Evolutionary conservation across 2,888 invertebrate species (phyloP), one percentile per base, ranked within the genome.

Genomic region (Orgyia antiqua): DNA sequence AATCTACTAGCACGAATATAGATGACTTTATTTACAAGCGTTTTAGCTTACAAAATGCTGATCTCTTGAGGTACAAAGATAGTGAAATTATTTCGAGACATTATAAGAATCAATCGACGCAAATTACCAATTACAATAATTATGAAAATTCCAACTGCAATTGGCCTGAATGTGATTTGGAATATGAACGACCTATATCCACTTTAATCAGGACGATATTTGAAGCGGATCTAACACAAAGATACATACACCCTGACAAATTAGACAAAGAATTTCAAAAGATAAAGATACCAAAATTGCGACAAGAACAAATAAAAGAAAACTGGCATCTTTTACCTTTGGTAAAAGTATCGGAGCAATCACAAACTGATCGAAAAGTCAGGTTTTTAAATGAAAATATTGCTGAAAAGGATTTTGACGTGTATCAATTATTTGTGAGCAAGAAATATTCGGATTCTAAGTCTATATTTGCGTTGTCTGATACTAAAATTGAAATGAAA

Each of bases 391-490:
- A 33, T 4, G 47, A 56, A 0, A 52, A 43, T 10, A 5, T 11
- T 7, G 2, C 35, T 2, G 53, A 55, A 1, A 59, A 45, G 5
- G 64, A 73, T 25, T 64, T 53, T 6, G 58, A 66, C 10, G 48
- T 76, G 1, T 71, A 66, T 24, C 60, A 63, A 24, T 29, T 78
- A 33, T 62, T 53, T 44, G 21, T 54, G 6, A 60, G 58, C 36
- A 53, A 56, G 0, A 58, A 46, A 18, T 65, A 36, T 11, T 41
- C 40, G 2, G 4, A 51, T 1, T 50, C 51, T 2, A 47, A 35
- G 11, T 56, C 68, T n/a, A n/a, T n/a, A 0, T 63, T 42, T 36
- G 74, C 77, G 0, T 13, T 58, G 37, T 58, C 61, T 0, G 50
- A 62, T 1, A 51, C 57, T 0, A 55, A 36, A 10, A 11, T 48